Base-by-base conservation (phyloP, 2,888 invertebrate genomes). In the Ditylenchus weischeri region DNA sequence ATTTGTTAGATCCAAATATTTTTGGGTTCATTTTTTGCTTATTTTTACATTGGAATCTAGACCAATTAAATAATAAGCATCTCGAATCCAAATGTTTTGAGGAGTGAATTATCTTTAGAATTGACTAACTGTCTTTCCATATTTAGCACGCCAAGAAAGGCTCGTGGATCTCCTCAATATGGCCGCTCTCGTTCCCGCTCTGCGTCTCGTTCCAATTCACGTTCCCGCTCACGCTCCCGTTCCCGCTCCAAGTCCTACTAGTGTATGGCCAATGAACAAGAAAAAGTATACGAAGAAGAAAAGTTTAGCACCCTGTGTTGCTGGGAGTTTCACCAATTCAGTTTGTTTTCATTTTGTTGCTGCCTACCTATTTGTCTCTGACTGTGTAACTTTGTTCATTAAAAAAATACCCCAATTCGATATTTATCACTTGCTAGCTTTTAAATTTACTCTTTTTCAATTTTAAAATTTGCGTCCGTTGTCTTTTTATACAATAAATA, bases 121-220 rank as follows among this genome's bases (percentile, higher is more conserved):
- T 5, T 5, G 5, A 4, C 29, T 29, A 29, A 29, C 5, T 29
- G 5, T n/a, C n/a, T 29, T 29, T 29, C 29, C 29, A 29, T 29
- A 5, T 29, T 29, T 0, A 74, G 75, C 21, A 65, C 71, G 35
- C 69, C 65, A 10, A 65, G 69, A 15, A 65, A 71, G n/a, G 71
- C 76, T 57, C 73, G 76, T 64, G 73, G 75, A 57, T 76, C 76
- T 29, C 78, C 77, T 23, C 70, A 69, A 35, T 77, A 77, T 64
- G 73, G 73, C 18, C 76, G 76, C 65, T 75, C 43, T 21, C 62
- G 62, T 62, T 23, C 58, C 3, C 29, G 29, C 29, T 29, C 35
- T 35, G 62, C 13, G 5, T 21, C 51, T 5, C 47, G 29, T 19
- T 62, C 60, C 11, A 57, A 48, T 60, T 62, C 23, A 23, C 63